These are phyloP conservation scores for Odontomachus brunneus DNA, from an alignment of 1,140 invertebrate genomes.

Conservation along the genomic window DNA sequence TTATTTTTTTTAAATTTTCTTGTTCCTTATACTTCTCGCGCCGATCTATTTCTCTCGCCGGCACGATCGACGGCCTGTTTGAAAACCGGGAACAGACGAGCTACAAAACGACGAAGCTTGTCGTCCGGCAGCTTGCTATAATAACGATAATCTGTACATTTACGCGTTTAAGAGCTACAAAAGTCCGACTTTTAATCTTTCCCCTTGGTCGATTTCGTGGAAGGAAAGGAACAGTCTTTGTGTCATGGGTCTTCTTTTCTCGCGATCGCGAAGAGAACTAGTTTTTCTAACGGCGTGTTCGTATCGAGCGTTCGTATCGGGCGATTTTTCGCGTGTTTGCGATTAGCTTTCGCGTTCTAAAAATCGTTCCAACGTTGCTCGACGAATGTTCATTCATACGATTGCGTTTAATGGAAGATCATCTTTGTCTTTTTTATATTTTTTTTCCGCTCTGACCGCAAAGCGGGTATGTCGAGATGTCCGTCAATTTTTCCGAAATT, in stretches of 20 bases:
- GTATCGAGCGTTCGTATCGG: constrained; percentile 2
- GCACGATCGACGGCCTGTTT: constrained; percentile 48
- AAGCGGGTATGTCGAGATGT: too few relatives aligned
- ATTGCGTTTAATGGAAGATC: too few relatives aligned
- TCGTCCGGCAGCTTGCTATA: constrained; percentile 6
- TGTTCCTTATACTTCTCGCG: constrained; percentile 23
- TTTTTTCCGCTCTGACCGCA: too few relatives aligned
- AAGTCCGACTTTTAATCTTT: constrained; percentile 51
- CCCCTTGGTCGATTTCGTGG: constrained; percentile 46
- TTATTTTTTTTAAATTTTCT: not conserved
- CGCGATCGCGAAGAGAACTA: constrained; percentile 36
- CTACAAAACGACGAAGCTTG: constrained; percentile 15
- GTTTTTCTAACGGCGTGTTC: constrained; percentile 14
- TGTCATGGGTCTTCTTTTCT: constrained; percentile 27
- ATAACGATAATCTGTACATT: constrained; percentile 48
- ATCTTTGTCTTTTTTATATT: too few relatives aligned
- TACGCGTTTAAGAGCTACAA: constrained; percentile 43
- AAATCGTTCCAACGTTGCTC: not conserved
- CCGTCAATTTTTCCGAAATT: too few relatives aligned
- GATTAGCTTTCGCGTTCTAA: too few relatives aligned
- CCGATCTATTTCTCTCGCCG: constrained; percentile 53
- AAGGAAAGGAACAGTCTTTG: constrained; percentile 56
- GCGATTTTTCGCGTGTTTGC: constrained; percentile 3
- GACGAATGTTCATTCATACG: not conserved
- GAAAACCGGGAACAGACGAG: constrained; percentile 1